Base-by-base conservation (phyloP, 2,888 invertebrate species). In the Cabera pusaria region DNA sequence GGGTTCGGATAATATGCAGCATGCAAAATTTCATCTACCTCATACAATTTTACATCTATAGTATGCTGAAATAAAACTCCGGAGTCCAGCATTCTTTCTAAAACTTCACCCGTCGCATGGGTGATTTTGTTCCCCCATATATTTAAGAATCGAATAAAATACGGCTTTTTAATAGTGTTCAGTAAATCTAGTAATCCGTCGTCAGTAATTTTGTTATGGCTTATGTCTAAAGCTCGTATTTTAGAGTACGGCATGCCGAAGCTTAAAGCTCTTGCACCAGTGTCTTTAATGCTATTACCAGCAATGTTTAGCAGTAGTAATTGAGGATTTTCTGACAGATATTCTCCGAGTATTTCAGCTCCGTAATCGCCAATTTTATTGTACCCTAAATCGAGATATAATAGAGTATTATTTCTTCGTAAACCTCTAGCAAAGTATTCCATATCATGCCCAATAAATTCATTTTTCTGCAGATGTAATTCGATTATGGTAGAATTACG, bases 331-430 rank as follows among this genome's bases (percentile, higher is more conserved):
- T 78, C 81, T 2, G 72, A 56, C 19, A 93, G 64, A 80, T 92
- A 93, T 43, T 85, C 73, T 0, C 83, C 85, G 8, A 93, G 39
- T 31, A 90, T 50, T 41, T 90, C 89, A 0, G 87, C 76, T 0
- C 93, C 93, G 26, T 90, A 79, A 61, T 92, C 91, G 0, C 91
- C 92, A 6, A 93, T 90, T 44, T 76, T 85, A 49, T 93, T 93
- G 37, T 78, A 90, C 0, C 86, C 90, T 5, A 93, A 63, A 72
- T 93, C 92, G 12, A 93, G 63, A 32, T 92, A 79, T 7, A 87
- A 49, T n/a, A 93, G 57, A 0, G 90, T 84, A 1, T 61, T 72
- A 54, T 93, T 93, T 1, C 56, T 51, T 6, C 72, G 62, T 24
- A 92, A 70, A 3, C 92, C 92, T 23, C 82, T 59, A 2, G 86